Base-by-base conservation (phyloP, 2,113 vertebrate genomes). In the Ciconia stormi region DNA sequence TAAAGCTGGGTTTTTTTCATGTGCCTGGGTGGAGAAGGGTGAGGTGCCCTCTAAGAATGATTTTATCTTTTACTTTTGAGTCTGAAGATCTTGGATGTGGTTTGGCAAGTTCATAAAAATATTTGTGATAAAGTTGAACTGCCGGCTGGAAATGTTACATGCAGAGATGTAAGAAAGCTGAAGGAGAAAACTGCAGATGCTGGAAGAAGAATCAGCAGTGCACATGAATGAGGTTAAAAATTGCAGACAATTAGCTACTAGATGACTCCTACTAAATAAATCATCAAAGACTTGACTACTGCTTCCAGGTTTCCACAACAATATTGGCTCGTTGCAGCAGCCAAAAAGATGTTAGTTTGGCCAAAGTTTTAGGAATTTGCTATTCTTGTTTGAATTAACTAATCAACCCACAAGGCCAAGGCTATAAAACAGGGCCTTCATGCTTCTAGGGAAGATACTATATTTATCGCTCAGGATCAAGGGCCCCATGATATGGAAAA, bases 211-310 rank as follows among this genome's bases (percentile, higher is more conserved):
- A 90, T 73, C 56, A 77, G 66, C 62, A 67, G 20, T 30, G 77
- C 53, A 52, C 52, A 49, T 86, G 86, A 94, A 93, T 92, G 69
- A 95, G 55, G 63, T 97, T 88, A 93, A 94, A 94, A 94, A 93
- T 89, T 87, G 86, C 36, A 74, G 65, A 89, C 85, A 87, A 91
- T 97, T 97, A 96, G 79, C 95, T 96, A 82, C 58, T 79, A 94
- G 92, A 96, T 95, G 82, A 82, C 65, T 95, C 61, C 65, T 82
- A 50, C 93, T 97, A 96, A 93, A 96, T 94, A 97, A 97, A 95
- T 96, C 90, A 90, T 96, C 93, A 89, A 94, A 95, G 90, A 87
- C 79, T 84, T 93, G 65, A 87, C 81, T 90, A 67, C 83, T 93
- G 86, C 85, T 82, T 97, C 94, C 93, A 95, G 90, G 90, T 93